Evolutionary conservation across 2,113 vertebrate genomes (phyloP).

Genomic region (Chrysochloris asiatica): DNA sequence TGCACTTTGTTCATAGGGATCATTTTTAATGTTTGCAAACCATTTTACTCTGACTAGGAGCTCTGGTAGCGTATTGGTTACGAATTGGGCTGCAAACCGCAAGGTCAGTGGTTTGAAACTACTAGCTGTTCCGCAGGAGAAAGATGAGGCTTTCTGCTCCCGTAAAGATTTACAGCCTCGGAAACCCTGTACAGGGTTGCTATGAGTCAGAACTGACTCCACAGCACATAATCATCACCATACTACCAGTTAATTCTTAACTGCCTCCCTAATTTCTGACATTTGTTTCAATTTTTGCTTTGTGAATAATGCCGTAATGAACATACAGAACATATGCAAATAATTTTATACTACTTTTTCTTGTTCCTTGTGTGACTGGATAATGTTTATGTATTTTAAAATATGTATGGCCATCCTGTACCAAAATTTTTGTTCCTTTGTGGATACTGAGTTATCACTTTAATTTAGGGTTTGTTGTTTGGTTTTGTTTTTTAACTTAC

Average conservation of each 20-base stretch:
- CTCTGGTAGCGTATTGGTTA: too few species aligned
- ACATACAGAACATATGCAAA: neutral
- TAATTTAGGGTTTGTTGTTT: constrained; percentile 65
- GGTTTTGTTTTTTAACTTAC: constrained; percentile 57
- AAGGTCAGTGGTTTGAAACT: too few species aligned
- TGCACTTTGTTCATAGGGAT: neutral
- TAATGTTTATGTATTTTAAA: constrained; percentile 28
- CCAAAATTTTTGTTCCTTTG: neutral
- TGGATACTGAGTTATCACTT: neutral
- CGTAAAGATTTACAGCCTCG: too few species aligned
- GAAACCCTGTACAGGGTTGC: too few species aligned
- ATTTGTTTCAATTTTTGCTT: constrained; percentile 52
- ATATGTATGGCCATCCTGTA: neutral
- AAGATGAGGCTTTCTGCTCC: too few species aligned
- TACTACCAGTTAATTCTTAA: too few species aligned
- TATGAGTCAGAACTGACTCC: too few species aligned
- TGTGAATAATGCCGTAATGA: constrained; percentile 3
- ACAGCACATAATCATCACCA: too few species aligned
- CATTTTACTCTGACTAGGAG: neutral
- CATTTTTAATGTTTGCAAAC: constrained; percentile 28
- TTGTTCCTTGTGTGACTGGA: neutral
- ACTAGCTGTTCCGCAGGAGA: too few species aligned
- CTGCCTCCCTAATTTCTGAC: neutral
- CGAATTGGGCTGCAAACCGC: too few species aligned
- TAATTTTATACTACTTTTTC: constrained; percentile 3